phyloP scores from a whole-genome alignment of 2,113 vertebrate genomes.

The Siniperca knerii region DNA sequence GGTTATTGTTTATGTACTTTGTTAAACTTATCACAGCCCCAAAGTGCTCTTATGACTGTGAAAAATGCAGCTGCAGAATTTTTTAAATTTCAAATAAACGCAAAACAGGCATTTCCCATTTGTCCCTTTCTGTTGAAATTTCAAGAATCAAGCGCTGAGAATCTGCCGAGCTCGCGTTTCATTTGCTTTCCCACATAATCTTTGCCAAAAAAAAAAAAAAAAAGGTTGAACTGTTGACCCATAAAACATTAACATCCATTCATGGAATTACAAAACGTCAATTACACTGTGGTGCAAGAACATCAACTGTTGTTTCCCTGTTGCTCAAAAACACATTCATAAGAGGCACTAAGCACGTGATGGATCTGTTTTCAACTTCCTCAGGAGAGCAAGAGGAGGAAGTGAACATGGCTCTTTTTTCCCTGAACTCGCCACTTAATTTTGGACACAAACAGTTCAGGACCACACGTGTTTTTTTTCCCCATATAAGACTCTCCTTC shows the following conservation, averaged over 20 bases:
- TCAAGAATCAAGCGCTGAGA: background rate
- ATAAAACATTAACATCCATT: constrained; percentile 41
- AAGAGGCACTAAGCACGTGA: background rate
- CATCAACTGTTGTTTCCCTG: background rate
- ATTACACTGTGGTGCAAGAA: constrained; percentile 32
- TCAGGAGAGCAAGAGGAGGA: constrained; percentile 7
- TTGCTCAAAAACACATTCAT: constrained; percentile 11
- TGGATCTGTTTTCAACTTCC: background rate
- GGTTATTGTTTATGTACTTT: background rate
- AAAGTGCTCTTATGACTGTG: background rate
- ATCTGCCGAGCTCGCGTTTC: too few species aligned
- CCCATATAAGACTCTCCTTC: background rate
- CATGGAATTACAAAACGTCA: constrained; percentile 45
- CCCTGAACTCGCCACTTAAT: background rate
- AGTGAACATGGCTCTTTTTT: background rate
- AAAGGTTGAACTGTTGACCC: background rate
- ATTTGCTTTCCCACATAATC: background rate
- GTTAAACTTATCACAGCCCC: background rate
- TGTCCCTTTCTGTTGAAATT: background rate
- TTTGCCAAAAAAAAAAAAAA: background rate
- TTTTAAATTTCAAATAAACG: background rate
- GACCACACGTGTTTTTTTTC: background rate
- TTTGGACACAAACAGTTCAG: constrained; percentile 10
- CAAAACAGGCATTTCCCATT: constrained; percentile 1
- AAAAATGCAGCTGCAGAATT: constrained; percentile 10